Conservation (phyloP, 2,888 invertebrate species). For the Nomada ferruginata region DNA sequence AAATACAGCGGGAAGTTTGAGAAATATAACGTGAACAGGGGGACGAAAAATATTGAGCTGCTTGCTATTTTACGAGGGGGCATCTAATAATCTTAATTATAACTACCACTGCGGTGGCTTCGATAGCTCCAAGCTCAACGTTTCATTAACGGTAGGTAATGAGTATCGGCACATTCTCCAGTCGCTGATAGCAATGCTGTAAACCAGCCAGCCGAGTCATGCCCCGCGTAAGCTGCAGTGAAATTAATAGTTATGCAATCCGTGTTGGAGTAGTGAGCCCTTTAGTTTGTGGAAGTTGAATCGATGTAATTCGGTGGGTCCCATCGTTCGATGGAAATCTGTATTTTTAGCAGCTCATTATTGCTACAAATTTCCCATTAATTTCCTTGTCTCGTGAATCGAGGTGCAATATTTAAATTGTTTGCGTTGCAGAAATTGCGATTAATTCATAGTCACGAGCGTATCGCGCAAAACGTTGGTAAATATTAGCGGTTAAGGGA, state of each 20-base stretch:
- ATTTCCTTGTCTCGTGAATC: not conserved
- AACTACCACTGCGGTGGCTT: no score
- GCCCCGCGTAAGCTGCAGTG: not conserved
- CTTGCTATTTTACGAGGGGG: no score
- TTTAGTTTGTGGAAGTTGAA: not conserved
- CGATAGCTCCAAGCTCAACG: no score
- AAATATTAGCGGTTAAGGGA: constrained; percentile 25
- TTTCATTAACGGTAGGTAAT: no score
- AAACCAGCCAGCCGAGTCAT: not conserved
- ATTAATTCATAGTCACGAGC: not conserved
- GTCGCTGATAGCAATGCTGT: not conserved
- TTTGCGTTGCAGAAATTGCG: not conserved
- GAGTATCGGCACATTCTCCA: no score
- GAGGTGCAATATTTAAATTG: not conserved
- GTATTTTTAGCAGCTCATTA: no score
- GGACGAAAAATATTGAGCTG: constrained; percentile 16
- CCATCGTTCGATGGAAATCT: no score
- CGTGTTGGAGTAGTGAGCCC: not conserved
- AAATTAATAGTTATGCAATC: not conserved
- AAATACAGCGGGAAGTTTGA: constrained; percentile 23
- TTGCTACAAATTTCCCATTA: not conserved
- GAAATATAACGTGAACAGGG: not conserved
- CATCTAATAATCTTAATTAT: no score
- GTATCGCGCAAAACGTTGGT: constrained; percentile 1
- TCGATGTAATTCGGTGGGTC: no score